Evolutionary conservation across 2,113 vertebrate genomes (phyloP), one percentile per base, ranked within the genome.

Genomic region (Morone chrysops): DNA sequence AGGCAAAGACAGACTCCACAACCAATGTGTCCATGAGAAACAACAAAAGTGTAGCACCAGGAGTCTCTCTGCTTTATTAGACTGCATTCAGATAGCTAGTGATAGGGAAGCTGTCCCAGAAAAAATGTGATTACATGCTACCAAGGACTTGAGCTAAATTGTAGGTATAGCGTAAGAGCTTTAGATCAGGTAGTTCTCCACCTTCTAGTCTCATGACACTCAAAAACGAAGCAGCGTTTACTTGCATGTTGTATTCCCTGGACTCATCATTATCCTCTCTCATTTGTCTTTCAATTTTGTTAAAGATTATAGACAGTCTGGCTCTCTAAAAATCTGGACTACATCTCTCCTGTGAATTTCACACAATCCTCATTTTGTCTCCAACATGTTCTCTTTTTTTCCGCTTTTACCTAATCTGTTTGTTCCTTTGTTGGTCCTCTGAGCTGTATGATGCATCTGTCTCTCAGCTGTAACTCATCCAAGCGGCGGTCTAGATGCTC

Each of bases 361-460:
- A 20, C 81, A 80, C 80, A 87, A 60, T 84, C 87, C 59, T 67
- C 67, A 62, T 73, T 87, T 87, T 81, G 72, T 90, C 72, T 83
- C 85, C 84, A 73, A 72, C 74, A 70, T 75, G 80, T 76, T 80
- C 50, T 84, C 1, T 36, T 12, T 67, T 56, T 25, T 17, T 22
- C 31, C 31, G 31, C 17, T 66, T 66, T 81, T 25, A 57, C 80
- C 69, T 61, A 74, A 89, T 91, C 78, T 87, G 66, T 88, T 86
- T 80, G 71, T 81, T 86, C 70, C 56, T 86, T 77, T 88, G 82
- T 84, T 78, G 72, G 75, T 60, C 68, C 75, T 86, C 69, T 73
- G 74, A 82, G 89, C 84, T 84, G 68, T 45, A n/a, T 20, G 48
- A 74, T 75, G 77, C 89, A 86, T 83, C 83, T 84, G 89, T 86